Evolutionary conservation across 1,140 invertebrate genomes (phyloP), one percentile per base, ranked within the genome.

Genomic region (Eciton burchellii): DNA sequence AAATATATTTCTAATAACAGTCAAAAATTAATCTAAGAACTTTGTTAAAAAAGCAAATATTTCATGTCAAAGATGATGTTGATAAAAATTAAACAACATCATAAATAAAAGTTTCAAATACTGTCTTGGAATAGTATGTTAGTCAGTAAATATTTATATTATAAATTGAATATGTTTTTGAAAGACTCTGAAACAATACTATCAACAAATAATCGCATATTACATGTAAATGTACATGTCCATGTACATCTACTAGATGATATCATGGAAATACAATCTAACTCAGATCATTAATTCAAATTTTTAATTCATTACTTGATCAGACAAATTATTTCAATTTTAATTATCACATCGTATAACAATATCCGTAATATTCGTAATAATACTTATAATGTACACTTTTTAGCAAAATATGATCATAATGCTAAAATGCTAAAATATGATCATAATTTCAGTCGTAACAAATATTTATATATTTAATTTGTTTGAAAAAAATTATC

Each of bases 1-100:
- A 65, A 76, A 76, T 21, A 63, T 65, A 63, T 45, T 49, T 5
- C 19, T 35, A 65, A 76, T 9, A 35, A 19, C 6, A 65, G 21
- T 52, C 19, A 12, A 21, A 41, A 54, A 49, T 41, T 47, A 62
- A 74, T 49, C 1, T 29, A 63, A 63, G 1, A 63, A 41, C 0
- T 19, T 49, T 74, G 35, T 35, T 35, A 35, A 6, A 35, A 74
- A 29, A 21, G 29, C 45, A 29, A n/a, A 35, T n/a, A 12, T 52
- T 62, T 16, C 9, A 63, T 12, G 29, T 63, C 62, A 12, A 24
- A 21, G n/a, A 29, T 11, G 41, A 74, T 21, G 56, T 21, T 73
- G 5, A 11, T 5, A 1, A 43, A 19, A 76, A 63, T 63, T 65
- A 43, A 73, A 14, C 11, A 70, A 5, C 6, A 6, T 21, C 35